These are phyloP conservation scores for Bergia puertoricense DNA, from an alignment of 92 coral and sea anemone genomes.

Conservation along the genomic window DNA sequence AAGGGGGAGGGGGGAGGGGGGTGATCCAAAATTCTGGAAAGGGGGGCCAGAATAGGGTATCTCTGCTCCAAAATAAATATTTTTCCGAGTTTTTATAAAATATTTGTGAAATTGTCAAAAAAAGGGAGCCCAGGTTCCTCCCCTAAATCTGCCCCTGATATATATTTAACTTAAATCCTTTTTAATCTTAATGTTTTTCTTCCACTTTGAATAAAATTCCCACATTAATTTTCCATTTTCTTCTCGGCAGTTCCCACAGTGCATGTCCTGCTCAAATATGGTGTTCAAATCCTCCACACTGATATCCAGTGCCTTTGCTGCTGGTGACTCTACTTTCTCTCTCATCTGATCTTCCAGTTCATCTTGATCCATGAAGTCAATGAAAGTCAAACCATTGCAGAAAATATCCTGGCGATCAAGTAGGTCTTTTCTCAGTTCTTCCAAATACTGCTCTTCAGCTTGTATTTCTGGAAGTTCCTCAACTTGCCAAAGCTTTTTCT, in stretches of 20 bases:
- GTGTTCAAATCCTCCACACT: conserved; percentile 27
- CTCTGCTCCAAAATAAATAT: too few relatives aligned
- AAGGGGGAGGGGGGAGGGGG: too few relatives aligned
- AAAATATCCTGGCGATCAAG: conserved; percentile 46
- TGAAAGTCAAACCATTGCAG: conserved; percentile 40
- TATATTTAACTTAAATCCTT: not conserved
- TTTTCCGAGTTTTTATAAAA: too few relatives aligned
- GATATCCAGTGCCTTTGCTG: conserved; percentile 26
- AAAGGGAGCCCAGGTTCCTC: too few relatives aligned
- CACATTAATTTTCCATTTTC: conserved; percentile 39
- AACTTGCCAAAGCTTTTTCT: conserved; percentile 28
- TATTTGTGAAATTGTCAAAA: too few relatives aligned
- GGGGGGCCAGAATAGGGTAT: too few relatives aligned
- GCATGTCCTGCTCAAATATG: conserved; percentile 33
- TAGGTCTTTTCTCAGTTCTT: conserved; percentile 25
- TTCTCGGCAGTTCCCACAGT: conserved; percentile 31
- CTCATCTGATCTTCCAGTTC: conserved; percentile 30
- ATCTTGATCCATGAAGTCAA: conserved; percentile 43
- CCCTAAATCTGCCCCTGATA: not conserved
- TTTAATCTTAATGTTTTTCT: conserved; percentile 4
- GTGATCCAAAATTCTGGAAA: too few relatives aligned
- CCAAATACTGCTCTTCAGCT: conserved; percentile 34
- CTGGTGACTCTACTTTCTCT: conserved; percentile 22
- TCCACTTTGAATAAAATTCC: conserved; percentile 40
- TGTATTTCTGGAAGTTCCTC: conserved; percentile 27